Evolutionary conservation across 2,888 invertebrate species (phyloP).

Genomic region (Cantharis nigra): DNA sequence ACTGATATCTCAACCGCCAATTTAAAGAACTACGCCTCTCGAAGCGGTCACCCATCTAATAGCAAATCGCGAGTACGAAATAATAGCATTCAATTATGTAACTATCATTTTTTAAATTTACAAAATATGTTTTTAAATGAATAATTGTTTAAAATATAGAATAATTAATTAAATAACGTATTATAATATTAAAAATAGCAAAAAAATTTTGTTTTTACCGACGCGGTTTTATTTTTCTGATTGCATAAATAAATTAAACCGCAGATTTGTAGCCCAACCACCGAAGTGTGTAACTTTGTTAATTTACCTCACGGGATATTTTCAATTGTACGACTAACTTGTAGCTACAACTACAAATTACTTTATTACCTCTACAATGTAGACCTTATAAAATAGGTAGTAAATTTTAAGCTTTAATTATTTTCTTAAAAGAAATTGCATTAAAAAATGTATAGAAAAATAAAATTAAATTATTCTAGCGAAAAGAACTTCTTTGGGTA

Average conservation of each 20-base stretch:
- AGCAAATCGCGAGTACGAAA: too few species aligned
- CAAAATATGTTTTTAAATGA: too few species aligned
- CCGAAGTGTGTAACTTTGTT: neutral
- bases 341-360: neutral
- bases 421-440: neutral
- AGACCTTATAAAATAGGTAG: neutral
- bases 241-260: neutral
- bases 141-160: too few species aligned
- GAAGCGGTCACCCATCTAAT: too few species aligned
- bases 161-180: too few species aligned
- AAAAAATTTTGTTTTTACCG: neutral
- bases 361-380: neutral
- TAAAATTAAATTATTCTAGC: neutral
- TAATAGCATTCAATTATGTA: too few species aligned
- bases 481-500: neutral
- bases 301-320: neutral
- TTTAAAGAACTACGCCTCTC: too few species aligned
- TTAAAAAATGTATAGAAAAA: neutral
- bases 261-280: neutral
- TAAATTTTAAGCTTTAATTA: neutral
- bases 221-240: neutral
- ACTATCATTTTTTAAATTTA: too few species aligned
- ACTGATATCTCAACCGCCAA: too few species aligned
- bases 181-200: neutral
- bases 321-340: neutral